Evolutionary conservation across 2,888 invertebrate species (phyloP).

Genomic region (Heliconius ismenius): DNA sequence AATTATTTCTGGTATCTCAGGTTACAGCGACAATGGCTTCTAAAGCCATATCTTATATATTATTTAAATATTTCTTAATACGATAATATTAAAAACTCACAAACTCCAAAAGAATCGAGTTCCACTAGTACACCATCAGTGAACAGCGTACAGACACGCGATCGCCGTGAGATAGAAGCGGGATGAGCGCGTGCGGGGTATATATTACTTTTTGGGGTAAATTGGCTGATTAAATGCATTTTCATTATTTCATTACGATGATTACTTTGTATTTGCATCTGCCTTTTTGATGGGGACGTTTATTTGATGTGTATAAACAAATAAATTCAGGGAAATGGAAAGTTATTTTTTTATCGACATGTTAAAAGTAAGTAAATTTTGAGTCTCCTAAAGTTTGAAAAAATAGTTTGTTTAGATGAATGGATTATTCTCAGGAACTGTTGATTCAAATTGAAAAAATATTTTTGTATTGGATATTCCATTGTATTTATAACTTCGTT

Average conservation of each 20-base stretch:
- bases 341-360: too few relatives aligned
- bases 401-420: too few relatives aligned
- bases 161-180: slow-evolving; percentile 65
- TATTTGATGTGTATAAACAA: neutral
- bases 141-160: slow-evolving; percentile 56
- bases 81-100: neutral
- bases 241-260: slow-evolving; percentile 33
- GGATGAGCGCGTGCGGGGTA: slow-evolving; percentile 54
- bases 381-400: too few relatives aligned
- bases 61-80: neutral
- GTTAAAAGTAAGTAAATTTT: too few relatives aligned
- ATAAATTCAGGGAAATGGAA: too few relatives aligned
- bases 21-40: too few relatives aligned
- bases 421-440: too few relatives aligned
- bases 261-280: slow-evolving; percentile 31
- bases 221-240: slow-evolving; percentile 37
- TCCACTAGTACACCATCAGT: slow-evolving; percentile 20
- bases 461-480: too few relatives aligned
- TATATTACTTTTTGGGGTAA: slow-evolving; percentile 32
- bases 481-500: too few relatives aligned
- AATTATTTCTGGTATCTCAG: too few relatives aligned
- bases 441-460: too few relatives aligned
- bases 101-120: slow-evolving; percentile 16
- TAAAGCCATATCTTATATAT: neutral
- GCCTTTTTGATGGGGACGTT: slow-evolving; percentile 6